Base-by-base conservation (phyloP, 2,888 invertebrate species). In the Barypeithes pellucidus region DNA sequence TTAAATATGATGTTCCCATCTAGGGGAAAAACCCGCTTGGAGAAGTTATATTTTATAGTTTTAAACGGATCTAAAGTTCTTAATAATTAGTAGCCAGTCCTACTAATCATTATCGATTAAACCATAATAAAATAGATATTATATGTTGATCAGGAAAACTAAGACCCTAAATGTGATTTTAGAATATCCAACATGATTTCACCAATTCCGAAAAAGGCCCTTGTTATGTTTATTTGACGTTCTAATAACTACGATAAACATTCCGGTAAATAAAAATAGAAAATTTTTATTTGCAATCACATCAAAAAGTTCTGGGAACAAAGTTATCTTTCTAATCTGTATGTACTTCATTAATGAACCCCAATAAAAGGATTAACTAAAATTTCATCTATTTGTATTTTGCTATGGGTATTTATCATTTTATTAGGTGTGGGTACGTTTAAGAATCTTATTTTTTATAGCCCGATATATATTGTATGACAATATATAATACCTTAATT, bases 281-380 rank as follows among this genome's bases (percentile, higher is more conserved):
- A 20, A 39, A 36, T 67, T 24, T 24, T n/a, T 22, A 16, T 33
- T 67, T 57, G 50, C 29, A 29, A 29, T 20, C 50, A 20, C 50
- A 50, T 50, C n/a, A 22, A 50, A n/a, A 22, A 12, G 9, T 57
- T 57, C 33, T 57, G 33, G 33, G n/a, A 65, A 65, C 50, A 65
- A 11, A 50, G 36, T 65, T 52, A 65, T 65, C 65, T 63, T 20
- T 18, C 12, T 65, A 65, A 65, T 65, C 65, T 65, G 52, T 65
- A 65, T 52, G 52, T 65, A 65, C 39, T 36, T 65, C 45, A 52
- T 33, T 65, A 65, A 65, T 65, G 65, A 36, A 39, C 45, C 16
- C 47, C n/a, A 65, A 67, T 45, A 63, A 73, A 73, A 59, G 57
- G 33, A 69, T 60, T 61, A 52, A 20, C 16, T 57, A 33, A 61